Base-by-base conservation (phyloP, 2,113 vertebrate genomes). In the Butorides virescens region DNA sequence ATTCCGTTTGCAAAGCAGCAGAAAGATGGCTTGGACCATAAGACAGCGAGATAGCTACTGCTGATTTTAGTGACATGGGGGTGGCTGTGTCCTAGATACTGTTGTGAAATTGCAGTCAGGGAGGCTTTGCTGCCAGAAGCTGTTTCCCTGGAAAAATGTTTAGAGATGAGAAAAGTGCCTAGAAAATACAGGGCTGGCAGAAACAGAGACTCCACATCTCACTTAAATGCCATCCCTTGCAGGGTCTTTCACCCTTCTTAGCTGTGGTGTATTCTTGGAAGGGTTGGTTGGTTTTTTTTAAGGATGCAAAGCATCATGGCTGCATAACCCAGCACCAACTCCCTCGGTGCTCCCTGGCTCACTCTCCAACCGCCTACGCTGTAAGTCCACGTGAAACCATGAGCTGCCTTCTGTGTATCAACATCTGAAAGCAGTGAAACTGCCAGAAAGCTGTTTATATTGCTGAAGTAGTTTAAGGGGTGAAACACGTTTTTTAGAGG, bases 141-240 rank as follows among this genome's bases (percentile, higher is more conserved):
- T 75, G 37, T 71, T 93, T 77, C 61, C 52, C 22, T 63, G 70
- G 52, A 71, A 95, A 82, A 95, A 27, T 34, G 26, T 79, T 90
- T 85, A 79, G 78, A 71, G 59, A 90, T 71, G 50, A 95, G 37
- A 37, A 70, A 93, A 92, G 80, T 59, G 52, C 56, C 59, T 77
- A 65, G 52, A 70, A 93, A 94, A 83, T n/a, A 83, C 42, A 83
- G 59, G 55, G 62, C 46, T 55, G 42, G n/a, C 58, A 66, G 55
- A 36, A 58, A 85, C 13, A 73, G 56, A 74, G 66, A 68, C 32
- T 73, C 42, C 36, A 73, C 2, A 1, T 65, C 86, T 91, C 70
- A 82, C 1, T 19, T 81, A 46, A 72, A 1, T 61, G 62, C n/a
- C 52, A 52, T 20, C 65, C 29, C 47, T 72, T 3, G 4, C 70